These are phyloP conservation scores for Calephelis nemesis DNA, from an alignment of 1,140 invertebrate genomes.

Conservation along the genomic window DNA sequence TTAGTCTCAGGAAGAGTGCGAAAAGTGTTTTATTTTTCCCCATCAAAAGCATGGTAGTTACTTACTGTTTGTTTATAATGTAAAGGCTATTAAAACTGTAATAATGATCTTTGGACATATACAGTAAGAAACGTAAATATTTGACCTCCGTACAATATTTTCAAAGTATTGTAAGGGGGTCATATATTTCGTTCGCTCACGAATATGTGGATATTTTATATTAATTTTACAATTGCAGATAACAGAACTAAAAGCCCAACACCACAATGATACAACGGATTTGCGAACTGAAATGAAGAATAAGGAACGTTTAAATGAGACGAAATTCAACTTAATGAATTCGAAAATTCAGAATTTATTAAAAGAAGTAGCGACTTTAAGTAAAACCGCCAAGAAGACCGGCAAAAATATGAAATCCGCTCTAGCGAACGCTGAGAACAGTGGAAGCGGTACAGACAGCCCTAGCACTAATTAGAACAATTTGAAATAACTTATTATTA, in stretches of 20 bases:
- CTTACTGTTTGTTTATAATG: too few relatives aligned
- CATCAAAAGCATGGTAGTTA: too few relatives aligned
- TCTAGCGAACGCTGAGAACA: slow-evolving; percentile 81
- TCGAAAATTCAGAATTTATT: slow-evolving; percentile 87
- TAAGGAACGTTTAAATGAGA: slow-evolving; percentile 89
- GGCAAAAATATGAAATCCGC: slow-evolving; percentile 63
- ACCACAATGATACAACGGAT: slow-evolving; percentile 93
- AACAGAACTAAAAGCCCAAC: slow-evolving; percentile 94
- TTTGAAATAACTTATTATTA: slow-evolving; percentile 28
- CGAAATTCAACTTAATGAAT: slow-evolving; percentile 88
- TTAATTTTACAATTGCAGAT: slow-evolving; percentile 81
- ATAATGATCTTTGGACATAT: too few relatives aligned
- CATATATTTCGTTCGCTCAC: too few relatives aligned
- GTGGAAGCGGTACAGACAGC: slow-evolving; percentile 88
- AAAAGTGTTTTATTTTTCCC: too few relatives aligned
- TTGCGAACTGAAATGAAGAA: slow-evolving; percentile 91
- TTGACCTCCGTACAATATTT: too few relatives aligned
- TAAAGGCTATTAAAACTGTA: too few relatives aligned
- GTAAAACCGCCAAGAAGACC: slow-evolving; percentile 87
- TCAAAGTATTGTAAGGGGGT: too few relatives aligned
- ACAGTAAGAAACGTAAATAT: too few relatives aligned
- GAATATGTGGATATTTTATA: not conserved
- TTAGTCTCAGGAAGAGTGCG: too few relatives aligned
- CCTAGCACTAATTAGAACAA: slow-evolving; percentile 80
- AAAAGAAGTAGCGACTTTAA: slow-evolving; percentile 91